Evolutionary conservation across 2,888 invertebrate species (phyloP).

Genomic region (Agrilus biguttatus): DNA sequence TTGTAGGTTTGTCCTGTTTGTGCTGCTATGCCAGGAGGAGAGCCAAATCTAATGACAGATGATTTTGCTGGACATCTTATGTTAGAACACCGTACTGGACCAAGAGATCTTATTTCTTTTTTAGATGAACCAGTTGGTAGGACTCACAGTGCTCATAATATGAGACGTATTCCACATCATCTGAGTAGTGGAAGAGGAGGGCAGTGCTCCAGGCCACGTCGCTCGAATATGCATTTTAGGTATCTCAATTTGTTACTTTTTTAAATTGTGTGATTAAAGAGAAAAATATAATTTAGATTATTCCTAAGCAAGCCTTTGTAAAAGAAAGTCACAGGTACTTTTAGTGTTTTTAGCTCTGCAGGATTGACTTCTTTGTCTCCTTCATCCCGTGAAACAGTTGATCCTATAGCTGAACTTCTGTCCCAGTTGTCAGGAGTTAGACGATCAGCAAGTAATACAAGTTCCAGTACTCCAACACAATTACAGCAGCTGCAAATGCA

Average conservation of each 20-base stretch:
- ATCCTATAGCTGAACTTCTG: slow-evolving; percentile 90
- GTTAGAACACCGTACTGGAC: slow-evolving; percentile 69
- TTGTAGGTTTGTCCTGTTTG: slow-evolving; percentile 91
- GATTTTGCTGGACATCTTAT: slow-evolving; percentile 95
- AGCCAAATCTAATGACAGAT: slow-evolving; percentile 95
- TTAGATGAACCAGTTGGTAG: slow-evolving; percentile 67
- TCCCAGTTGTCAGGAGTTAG: slow-evolving; percentile 91
- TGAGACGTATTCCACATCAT: slow-evolving; percentile 29
- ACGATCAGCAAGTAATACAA: slow-evolving; percentile 43
- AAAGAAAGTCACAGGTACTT: slow-evolving; percentile 6
- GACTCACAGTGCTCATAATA: slow-evolving; percentile 40
- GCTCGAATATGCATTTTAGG: slow-evolving; percentile 91
- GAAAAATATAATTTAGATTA: not conserved
- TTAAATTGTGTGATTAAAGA: not conserved
- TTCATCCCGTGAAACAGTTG: slow-evolving; percentile 83
- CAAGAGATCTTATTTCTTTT: slow-evolving; percentile 85
- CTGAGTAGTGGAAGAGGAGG: slow-evolving; percentile 30
- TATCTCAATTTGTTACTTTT: slow-evolving; percentile 21
- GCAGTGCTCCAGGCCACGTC: slow-evolving; percentile 48
- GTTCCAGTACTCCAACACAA: slow-evolving; percentile 55
- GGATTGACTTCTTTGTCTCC: slow-evolving; percentile 77
- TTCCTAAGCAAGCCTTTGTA: slow-evolving; percentile 1
- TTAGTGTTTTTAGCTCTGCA: slow-evolving; percentile 52
- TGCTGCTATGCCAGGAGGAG: slow-evolving; percentile 90
- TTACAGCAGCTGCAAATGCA: slow-evolving; percentile 93